Base-by-base conservation (phyloP, 2,797 vertebrate genomes). In the Amblyopsis hoosieri region DNA sequence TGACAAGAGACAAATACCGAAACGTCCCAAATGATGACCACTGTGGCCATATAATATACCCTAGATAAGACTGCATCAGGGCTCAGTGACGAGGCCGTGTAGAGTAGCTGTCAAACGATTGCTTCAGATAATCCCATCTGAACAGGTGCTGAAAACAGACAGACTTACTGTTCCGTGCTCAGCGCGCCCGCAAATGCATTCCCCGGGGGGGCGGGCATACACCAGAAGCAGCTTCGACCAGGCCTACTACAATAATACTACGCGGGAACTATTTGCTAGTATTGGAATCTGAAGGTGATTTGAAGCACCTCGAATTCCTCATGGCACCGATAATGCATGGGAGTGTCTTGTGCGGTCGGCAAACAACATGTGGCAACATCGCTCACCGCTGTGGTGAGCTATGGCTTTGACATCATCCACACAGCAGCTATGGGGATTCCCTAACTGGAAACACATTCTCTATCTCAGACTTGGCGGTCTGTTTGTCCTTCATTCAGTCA, bases 341-440 rank as follows among this genome's bases (percentile, higher is more conserved):
- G 60, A 53, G 50, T 60, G 57, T 84, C 67, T 29, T 4, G 62
- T 54, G 54, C 51, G 81, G 84, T 86, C 85, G 87, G 80, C 83
- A 87, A 81, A 70, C 65, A 67, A 83, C 80, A 85, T 89, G 85
- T 92, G 82, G 79, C 80, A 86, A 90, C 83, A 74, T 57, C 80
- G 75, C 23, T 29, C 23, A 29, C 73, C 71, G 42, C 67, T 69
- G 84, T 90, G 80, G 87, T 87, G 79, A 86, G 75, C 75, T 66
- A 86, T 78, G 75, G 75, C 76, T 64, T 76, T 91, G 85, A 87
- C 81, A 75, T 90, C 79, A 88, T 83, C 66, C 54, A 58, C 63
- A 75, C 65, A 76, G 80, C 79, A 87, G 82, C 81, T 57, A 76
- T 71, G 89, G 88, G 89, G 86, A 91, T 90, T 90, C 88, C 91